Base-by-base conservation (phyloP, 2,888 invertebrate species). In the Orthosia incerta region DNA sequence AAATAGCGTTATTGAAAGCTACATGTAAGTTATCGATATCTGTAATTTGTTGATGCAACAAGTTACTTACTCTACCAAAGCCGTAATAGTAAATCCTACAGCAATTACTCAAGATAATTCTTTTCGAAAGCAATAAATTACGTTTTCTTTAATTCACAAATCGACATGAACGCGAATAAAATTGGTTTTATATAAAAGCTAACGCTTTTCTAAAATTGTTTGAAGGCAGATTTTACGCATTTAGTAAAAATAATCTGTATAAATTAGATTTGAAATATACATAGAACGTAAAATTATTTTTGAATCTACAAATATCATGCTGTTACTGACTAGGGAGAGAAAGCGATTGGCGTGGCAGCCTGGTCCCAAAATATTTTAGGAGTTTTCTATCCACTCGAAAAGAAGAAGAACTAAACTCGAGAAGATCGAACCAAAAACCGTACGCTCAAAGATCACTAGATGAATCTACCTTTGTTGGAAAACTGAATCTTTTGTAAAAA, bases 131-230 rank as follows among this genome's bases (percentile, higher is more conserved):
- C 50, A 71, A 56, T 77, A 56, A 64, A 71, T 82, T 45, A 45
- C 56, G 7, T 56, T 71, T 61, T 71, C 57, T 51, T 31, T 67
- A 51, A 48, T 76, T 63, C 46, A 56, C 39, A 20, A 64, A 63
- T 69, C 59, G 51, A 67, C 39, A 48, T n/a, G 31, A 80, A 60
- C 50, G n/a, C 31, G 64, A 77, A 67, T 48, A 16, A 76, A 50
- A 69, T 61, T 23, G 31, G 15, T 56, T 56, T 64, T 60, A 15
- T 48, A 16, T 57, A 45, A 60, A 66, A 74, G 39, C 53, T 57
- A 55, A 67, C 46, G 50, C 31, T 53, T 57, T 60, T 55, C 7
- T 15, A 64, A 48, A 75, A 67, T 26, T 51, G 31, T 63, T 63
- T 63, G 67, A 46, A 46, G 45, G 2, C 13, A 39, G 15, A 67